Evolutionary conservation across 2,888 invertebrate species (phyloP).

Genomic region (Epinotia bilunana): DNA sequence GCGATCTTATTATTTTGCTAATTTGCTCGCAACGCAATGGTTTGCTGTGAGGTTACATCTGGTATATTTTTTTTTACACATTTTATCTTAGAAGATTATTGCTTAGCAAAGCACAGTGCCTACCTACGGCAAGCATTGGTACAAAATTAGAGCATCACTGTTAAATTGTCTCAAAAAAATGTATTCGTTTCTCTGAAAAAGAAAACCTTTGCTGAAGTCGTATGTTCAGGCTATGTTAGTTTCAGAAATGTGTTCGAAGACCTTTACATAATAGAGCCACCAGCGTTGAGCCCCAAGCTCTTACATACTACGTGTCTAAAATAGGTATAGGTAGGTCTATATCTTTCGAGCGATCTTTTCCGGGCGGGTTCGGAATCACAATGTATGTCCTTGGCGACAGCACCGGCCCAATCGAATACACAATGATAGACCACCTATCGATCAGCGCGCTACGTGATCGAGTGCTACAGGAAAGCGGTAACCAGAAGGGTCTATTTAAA

Average conservation of each 20-base stretch:
- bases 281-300: constrained; percentile 5
- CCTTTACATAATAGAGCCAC: not conserved
- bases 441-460: constrained; percentile 44
- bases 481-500: not conserved
- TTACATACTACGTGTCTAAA: constrained; percentile 17
- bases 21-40: not conserved
- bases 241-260: not conserved
- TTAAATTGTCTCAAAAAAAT: no score
- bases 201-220: no score
- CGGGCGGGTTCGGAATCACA: constrained; percentile 75
- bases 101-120: no score
- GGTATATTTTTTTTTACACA: no score
- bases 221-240: not conserved
- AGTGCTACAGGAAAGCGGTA: constrained; percentile 1
- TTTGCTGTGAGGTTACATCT: not conserved
- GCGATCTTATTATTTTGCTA: not conserved
- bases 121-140: no score
- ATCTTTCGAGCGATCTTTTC: constrained; percentile 76
- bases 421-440: constrained; percentile 75
- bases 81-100: no score
- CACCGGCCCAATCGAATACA: constrained; percentile 74
- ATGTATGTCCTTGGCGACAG: constrained; percentile 77
- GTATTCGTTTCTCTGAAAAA: not conserved
- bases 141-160: no score
- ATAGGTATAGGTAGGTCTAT: constrained; percentile 47